Conservation (phyloP, 2,797 vertebrate genomes). For the Xenops minutus region DNA sequence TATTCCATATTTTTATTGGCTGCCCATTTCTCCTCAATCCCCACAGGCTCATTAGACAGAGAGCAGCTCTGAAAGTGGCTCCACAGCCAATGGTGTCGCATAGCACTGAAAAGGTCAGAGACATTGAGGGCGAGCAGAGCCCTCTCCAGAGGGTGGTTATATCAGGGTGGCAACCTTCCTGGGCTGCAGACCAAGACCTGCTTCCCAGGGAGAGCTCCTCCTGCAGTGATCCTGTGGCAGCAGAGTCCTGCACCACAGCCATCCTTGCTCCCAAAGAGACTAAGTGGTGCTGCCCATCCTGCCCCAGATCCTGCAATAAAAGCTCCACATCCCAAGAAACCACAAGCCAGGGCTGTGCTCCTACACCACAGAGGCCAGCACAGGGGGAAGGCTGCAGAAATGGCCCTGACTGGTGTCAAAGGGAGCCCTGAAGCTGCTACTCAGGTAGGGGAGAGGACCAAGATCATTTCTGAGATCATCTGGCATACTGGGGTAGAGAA, state of each 20-base stretch:
- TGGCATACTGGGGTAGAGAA: background rate
- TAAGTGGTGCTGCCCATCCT: fast-evolving
- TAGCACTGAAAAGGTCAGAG: slow-evolving; percentile 60
- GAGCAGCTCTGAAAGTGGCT: background rate
- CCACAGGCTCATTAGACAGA: slow-evolving; percentile 41
- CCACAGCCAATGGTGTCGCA: background rate
- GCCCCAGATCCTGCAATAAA: background rate
- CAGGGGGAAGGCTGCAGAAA: background rate
- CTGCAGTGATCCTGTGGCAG: fast-evolving
- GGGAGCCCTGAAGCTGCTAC: background rate
- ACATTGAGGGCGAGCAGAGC: background rate
- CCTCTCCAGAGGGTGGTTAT: background rate
- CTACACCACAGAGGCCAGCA: background rate
- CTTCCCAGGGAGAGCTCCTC: background rate
- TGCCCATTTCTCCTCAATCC: background rate
- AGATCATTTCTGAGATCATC: background rate
- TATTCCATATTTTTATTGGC: slow-evolving; percentile 50
- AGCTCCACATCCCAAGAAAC: fast-evolving
- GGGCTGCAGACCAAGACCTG: background rate
- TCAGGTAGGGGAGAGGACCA: background rate
- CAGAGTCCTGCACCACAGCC: background rate
- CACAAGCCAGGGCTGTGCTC: background rate
- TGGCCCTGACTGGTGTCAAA: background rate
- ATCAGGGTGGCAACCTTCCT: background rate
- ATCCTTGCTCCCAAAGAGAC: background rate